A percentile compares a stretch with the other conserved stretches of the same genome.
Evolutionary conservation across 2,113 vertebrate species (phyloP).

Genomic region (Alethe castanea): DNA sequence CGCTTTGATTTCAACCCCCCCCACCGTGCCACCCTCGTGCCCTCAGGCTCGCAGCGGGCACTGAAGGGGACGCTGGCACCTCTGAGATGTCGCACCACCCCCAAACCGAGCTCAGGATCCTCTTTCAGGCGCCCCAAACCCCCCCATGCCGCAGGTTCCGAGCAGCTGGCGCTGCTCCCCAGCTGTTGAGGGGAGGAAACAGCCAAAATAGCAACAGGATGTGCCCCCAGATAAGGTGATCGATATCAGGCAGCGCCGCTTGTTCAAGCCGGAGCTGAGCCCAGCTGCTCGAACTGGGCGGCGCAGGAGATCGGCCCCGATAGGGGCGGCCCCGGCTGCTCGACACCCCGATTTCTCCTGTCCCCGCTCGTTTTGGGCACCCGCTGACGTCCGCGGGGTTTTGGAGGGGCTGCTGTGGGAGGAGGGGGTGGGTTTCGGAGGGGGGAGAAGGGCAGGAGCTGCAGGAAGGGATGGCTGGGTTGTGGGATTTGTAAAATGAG

Average conservation of each 20-base stretch:
- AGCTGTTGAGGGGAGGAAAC: constrained; percentile 42
- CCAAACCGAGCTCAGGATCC: accelerated
- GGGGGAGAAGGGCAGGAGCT: not conserved
- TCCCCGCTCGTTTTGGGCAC: not conserved
- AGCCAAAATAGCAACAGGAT: constrained; percentile 63
- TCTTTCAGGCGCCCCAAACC: not conserved
- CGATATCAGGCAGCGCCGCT: constrained; percentile 34
- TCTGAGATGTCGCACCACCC: accelerated
- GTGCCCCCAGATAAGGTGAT: constrained; percentile 60
- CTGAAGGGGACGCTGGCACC: not conserved
- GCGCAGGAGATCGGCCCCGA: constrained; percentile 14
- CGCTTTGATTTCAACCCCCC: not conserved
- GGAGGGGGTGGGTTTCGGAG: not conserved
- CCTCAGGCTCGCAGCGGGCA: accelerated
- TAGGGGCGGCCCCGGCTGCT: not conserved
- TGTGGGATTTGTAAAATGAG: not conserved
- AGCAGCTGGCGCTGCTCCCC: constrained; percentile 16
- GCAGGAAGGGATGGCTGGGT: accelerated
- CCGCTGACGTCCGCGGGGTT: not conserved
- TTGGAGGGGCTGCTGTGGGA: accelerated
- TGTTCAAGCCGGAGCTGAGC: not conserved
- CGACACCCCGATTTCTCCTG: not conserved
- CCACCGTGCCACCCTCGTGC: accelerated
- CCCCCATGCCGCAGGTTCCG: not conserved
- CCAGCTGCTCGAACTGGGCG: not conserved